These are phyloP conservation scores for Axea sp. DNA, from an alignment of 2,888 invertebrate species.

Conservation along the genomic window DNA sequence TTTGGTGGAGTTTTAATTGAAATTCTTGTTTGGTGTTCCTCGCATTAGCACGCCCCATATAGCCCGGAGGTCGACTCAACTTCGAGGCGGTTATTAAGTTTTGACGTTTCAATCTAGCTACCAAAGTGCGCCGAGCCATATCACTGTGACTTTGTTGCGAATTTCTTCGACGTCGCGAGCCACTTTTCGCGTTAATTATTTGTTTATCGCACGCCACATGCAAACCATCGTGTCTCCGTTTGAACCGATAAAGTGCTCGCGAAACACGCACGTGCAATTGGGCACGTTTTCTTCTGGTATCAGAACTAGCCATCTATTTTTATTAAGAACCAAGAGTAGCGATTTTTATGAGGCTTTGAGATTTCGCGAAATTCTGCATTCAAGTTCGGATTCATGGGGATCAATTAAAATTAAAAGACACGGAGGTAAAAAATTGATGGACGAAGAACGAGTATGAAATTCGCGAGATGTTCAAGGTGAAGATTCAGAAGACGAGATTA, in stretches of 20 bases:
- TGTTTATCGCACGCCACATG: constrained; percentile 72
- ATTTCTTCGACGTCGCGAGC: constrained; percentile 32
- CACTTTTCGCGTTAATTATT: constrained; percentile 73
- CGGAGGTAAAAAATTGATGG: constrained; percentile 39
- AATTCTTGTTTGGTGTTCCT: constrained; percentile 32
- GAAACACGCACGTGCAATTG: constrained; percentile 38
- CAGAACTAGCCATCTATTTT: too few relatives aligned
- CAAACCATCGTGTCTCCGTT: constrained; percentile 63
- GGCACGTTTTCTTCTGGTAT: neutral
- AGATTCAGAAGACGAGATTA: constrained; percentile 71
- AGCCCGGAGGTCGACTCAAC: constrained; percentile 40
- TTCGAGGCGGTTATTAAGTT: constrained; percentile 55
- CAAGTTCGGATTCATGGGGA: neutral
- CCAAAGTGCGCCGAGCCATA: constrained; percentile 10
- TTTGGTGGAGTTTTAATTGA: constrained; percentile 40
- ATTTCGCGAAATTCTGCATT: constrained; percentile 8
- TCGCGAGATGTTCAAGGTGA: constrained; percentile 53
- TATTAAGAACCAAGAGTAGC: too few relatives aligned
- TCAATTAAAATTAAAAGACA: constrained; percentile 32
- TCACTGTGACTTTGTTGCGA: constrained; percentile 13
- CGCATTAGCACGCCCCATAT: constrained; percentile 36
- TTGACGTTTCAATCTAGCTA: constrained; percentile 59
- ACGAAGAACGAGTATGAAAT: constrained; percentile 16
- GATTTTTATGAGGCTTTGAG: too few relatives aligned
- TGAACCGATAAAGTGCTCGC: constrained; percentile 65